These are phyloP conservation scores for Psittacara wagleri DNA, from an alignment of 2,113 vertebrate species.

Conservation along the genomic window DNA sequence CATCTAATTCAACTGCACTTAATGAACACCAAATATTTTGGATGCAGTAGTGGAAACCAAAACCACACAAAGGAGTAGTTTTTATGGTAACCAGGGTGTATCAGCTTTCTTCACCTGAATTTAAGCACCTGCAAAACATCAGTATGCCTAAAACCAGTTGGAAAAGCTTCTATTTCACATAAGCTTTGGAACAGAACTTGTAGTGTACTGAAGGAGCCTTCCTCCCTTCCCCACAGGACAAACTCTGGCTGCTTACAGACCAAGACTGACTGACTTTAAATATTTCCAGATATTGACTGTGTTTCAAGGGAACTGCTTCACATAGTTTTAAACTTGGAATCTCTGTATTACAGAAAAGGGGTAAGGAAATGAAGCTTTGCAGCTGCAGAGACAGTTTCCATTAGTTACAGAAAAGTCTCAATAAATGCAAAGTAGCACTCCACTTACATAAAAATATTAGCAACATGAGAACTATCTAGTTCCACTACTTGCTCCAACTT, in stretches of 20 bases:
- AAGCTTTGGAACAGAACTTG: neutral
- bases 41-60: neutral
- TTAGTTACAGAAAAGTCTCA: neutral
- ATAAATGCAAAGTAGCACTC: neutral
- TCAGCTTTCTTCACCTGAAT: neutral
- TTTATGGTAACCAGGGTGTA: neutral
- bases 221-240: neutral
- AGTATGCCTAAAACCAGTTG: neutral
- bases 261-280: neutral
- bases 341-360: neutral
- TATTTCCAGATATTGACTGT: neutral
- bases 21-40: no score
- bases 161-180: neutral
- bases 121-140: neutral
- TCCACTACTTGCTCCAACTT: neutral
- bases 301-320: neutral
- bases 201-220: neutral
- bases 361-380: neutral
- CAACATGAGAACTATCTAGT: neutral
- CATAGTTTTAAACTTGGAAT: neutral
- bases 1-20: no score
- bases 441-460: neutral
- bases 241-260: neutral
- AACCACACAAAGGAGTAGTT: neutral
- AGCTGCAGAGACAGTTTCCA: neutral